Conservation (phyloP, 2,797 vertebrate genomes). For the Oreochromis mossambicus region DNA sequence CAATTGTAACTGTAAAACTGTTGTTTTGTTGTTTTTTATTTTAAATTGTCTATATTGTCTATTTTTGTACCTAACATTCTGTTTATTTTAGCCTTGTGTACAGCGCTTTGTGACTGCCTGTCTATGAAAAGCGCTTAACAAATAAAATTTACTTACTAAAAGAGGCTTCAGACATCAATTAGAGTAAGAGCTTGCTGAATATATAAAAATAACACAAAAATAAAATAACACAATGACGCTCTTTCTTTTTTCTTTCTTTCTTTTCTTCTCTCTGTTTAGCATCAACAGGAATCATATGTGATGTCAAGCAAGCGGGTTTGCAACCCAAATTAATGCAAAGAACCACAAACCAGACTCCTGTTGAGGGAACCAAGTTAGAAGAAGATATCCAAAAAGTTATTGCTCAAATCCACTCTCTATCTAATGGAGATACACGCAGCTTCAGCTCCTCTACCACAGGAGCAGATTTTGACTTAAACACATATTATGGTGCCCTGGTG, state of each 20-base stretch:
- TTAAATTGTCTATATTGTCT: not conserved
- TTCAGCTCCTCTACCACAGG: not conserved
- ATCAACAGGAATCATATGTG: slow-evolving; percentile 45
- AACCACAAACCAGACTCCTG: not conserved
- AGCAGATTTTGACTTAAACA: slow-evolving; percentile 17
- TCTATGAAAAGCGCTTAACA: not conserved
- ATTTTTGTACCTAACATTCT: not conserved
- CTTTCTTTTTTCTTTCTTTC: not conserved
- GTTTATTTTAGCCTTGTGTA: not conserved
- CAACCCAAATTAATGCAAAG: slow-evolving; percentile 23
- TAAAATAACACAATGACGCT: not conserved
- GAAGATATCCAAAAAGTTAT: slow-evolving; percentile 53
- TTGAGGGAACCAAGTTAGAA: slow-evolving; percentile 21
- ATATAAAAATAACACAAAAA: not conserved
- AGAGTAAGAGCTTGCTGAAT: not conserved
- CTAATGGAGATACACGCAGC: not conserved
- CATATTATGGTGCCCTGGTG: slow-evolving; percentile 49
- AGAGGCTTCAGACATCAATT: not conserved
- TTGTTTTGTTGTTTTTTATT: not conserved
- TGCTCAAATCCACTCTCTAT: slow-evolving; percentile 55
- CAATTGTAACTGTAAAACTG: not conserved
- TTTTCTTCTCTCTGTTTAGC: not conserved
- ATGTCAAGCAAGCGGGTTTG: slow-evolving; percentile 13
- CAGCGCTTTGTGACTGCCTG: not conserved
- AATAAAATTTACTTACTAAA: not conserved